Conservation (phyloP, 2,797 vertebrate genomes). For the Lepus oiostolus region DNA sequence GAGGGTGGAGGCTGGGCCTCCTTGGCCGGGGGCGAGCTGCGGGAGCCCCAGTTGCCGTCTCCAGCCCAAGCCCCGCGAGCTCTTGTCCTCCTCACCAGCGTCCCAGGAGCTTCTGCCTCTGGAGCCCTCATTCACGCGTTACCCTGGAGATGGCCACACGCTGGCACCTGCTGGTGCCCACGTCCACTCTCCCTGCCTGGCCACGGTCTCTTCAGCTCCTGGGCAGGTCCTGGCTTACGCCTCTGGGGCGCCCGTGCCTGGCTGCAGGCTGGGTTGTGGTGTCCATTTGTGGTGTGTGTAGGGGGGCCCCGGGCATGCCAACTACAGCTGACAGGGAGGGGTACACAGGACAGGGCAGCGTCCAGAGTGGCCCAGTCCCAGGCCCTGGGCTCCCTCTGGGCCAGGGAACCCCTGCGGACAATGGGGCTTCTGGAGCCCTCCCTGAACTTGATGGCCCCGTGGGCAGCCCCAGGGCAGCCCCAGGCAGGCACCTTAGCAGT, state of each 20-base stretch:
- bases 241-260: not conserved
- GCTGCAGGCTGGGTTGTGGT: not conserved
- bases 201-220: not conserved
- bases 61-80: too few relatives aligned
- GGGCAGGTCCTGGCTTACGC: accelerated
- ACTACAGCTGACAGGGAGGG: not conserved
- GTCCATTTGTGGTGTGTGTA: not conserved
- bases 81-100: not conserved
- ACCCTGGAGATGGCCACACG: not conserved
- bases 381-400: not conserved
- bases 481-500: accelerated
- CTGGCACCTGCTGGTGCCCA: accelerated
- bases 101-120: not conserved
- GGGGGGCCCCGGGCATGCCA: not conserved
- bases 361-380: not conserved
- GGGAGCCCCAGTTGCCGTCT: too few relatives aligned
- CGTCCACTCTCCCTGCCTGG: too few relatives aligned
- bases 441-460: too few relatives aligned
- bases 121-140: too few relatives aligned
- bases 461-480: too few relatives aligned
- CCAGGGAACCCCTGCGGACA: not conserved
- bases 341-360: not conserved
- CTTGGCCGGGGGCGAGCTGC: too few relatives aligned
- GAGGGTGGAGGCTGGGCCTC: too few relatives aligned
- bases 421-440: not conserved